These are phyloP conservation scores for Sceloporus undulatus DNA, from an alignment of 2,113 vertebrate species.

Conservation along the genomic window DNA sequence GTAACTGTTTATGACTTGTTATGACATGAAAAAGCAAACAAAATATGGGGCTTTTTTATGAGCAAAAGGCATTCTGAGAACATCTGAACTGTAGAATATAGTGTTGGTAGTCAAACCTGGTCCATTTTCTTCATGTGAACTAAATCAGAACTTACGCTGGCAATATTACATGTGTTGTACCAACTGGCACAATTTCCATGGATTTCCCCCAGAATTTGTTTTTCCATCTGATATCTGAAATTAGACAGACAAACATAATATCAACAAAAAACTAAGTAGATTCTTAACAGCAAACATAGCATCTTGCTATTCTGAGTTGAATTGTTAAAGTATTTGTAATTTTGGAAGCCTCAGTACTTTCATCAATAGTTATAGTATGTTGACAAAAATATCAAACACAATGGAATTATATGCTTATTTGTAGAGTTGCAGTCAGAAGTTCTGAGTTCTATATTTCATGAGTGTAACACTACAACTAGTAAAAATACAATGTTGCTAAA, in stretches of 20 bases:
- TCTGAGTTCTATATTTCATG: not conserved
- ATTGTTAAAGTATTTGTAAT: not conserved
- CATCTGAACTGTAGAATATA: not conserved
- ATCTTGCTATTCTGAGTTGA: conserved; percentile 14
- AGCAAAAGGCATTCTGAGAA: conserved; percentile 3
- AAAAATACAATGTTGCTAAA: not conserved
- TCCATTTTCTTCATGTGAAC: not conserved
- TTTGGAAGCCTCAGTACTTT: not conserved
- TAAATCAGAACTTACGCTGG: conserved; percentile 82
- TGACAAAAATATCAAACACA: not conserved
- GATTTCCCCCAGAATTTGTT: conserved; percentile 99
- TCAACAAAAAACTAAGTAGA: not conserved
- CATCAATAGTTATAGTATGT: not conserved
- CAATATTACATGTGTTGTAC: conserved; percentile 90
- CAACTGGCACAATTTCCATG: conserved; percentile 98
- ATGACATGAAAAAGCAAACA: not conserved
- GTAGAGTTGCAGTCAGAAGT: not conserved
- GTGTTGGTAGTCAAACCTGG: not conserved
- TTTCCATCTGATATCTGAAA: conserved; percentile 96
- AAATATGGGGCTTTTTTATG: not conserved
- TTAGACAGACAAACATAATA: not conserved
- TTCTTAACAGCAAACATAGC: conserved; percentile 22
- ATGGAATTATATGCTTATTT: not conserved
- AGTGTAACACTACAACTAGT: not conserved
- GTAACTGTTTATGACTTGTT: not conserved